Conservation (phyloP, 2,113 vertebrate species). For the Siphamia tubifer region DNA sequence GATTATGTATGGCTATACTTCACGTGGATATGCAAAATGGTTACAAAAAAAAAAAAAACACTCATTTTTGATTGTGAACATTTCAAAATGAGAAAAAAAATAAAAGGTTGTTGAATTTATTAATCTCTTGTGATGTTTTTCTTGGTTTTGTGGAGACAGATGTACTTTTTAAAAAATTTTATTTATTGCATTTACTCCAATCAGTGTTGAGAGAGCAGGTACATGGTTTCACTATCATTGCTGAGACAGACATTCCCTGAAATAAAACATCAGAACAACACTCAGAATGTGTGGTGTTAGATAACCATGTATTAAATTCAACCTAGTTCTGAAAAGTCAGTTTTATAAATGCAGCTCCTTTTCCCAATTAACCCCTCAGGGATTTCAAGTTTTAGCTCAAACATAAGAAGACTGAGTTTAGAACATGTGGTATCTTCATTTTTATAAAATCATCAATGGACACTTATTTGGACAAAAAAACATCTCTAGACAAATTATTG, state of each 20-base stretch:
- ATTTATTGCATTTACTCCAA: no score
- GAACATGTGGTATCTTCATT: background rate
- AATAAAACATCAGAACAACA: conserved; percentile 1
- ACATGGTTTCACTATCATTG: no score
- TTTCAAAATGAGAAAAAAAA: conserved; percentile 69
- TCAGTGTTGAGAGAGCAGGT: no score
- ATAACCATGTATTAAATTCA: background rate
- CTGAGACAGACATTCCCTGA: background rate
- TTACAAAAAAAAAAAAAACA: conserved; percentile 51
- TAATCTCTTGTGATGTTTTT: background rate
- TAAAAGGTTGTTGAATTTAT: conserved; percentile 69
- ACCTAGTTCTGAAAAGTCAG: background rate
- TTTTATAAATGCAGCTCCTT: no score
- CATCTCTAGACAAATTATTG: no score
- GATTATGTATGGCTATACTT: conserved; percentile 61
- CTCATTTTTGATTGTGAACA: conserved; percentile 64
- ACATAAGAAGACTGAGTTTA: background rate
- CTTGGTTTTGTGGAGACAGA: no score
- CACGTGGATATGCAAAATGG: conserved; percentile 70
- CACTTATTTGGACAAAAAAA: no score
- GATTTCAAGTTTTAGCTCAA: no score
- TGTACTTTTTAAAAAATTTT: no score
- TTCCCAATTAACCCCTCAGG: no score
- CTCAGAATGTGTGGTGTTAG: background rate
- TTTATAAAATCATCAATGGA: no score